phyloP scores from a whole-genome alignment of 2,113 vertebrate genomes.

The Dasyornis broadbenti region DNA sequence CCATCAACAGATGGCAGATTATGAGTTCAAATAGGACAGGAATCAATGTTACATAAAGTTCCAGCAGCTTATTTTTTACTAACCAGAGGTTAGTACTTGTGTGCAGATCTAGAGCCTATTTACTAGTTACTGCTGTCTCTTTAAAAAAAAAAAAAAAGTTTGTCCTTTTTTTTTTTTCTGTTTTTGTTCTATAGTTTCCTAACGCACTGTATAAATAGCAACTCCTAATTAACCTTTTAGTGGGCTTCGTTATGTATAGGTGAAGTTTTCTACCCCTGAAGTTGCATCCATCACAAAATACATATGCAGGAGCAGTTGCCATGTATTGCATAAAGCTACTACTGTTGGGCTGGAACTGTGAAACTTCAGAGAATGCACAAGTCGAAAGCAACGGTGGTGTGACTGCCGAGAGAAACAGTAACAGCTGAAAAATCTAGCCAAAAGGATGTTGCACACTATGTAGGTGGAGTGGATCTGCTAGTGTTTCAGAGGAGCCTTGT shows the following conservation, averaged over 20 bases:
- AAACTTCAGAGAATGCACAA: not conserved
- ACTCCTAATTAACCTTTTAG: not conserved
- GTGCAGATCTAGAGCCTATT: not conserved
- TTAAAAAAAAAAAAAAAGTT: not conserved
- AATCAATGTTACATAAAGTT: not conserved
- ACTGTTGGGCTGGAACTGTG: not conserved
- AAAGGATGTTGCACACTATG: not conserved
- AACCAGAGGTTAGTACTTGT: not conserved
- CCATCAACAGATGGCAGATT: not conserved
- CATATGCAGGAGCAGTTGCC: rapidly evolving
- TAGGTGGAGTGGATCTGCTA: not conserved
- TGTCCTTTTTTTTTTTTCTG: not conserved
- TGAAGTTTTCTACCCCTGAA: not conserved
- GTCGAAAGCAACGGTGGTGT: not conserved
- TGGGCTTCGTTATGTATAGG: not conserved
- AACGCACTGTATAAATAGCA: not conserved
- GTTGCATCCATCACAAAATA: not conserved
- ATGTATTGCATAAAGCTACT: not conserved
- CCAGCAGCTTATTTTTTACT: too few species aligned
- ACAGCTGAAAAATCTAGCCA: not conserved
- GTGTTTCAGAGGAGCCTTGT: not conserved
- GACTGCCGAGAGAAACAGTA: not conserved
- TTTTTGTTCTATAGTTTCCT: not conserved
- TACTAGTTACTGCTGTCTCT: not conserved
- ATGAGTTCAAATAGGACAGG: not conserved